These are phyloP conservation scores for Heliocidaris tuberculata DNA, from an alignment of 35 echinoderm and acorn worm genomes.

Conservation along the genomic window DNA sequence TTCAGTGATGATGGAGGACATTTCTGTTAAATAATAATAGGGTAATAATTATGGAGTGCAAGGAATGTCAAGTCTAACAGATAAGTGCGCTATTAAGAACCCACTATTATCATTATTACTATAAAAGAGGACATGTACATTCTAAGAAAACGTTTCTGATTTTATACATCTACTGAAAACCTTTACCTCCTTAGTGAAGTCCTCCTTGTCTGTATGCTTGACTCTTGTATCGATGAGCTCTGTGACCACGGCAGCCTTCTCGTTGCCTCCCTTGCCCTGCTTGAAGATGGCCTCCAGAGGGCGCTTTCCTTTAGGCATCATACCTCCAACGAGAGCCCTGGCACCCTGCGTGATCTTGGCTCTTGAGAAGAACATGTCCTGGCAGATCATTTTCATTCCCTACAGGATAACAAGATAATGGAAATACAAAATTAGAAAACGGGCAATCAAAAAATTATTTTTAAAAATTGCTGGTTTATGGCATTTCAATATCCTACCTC, in stretches of 20 bases:
- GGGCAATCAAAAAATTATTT: neutral
- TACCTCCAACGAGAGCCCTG: conserved; percentile 50
- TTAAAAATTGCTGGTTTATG: neutral
- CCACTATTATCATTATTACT: too few species aligned
- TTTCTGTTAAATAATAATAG: too few species aligned
- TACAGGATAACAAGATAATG: conserved; percentile 14
- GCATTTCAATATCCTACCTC: too few species aligned
- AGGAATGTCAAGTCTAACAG: too few species aligned
- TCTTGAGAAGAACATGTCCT: conserved; percentile 98
- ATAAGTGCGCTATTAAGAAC: too few species aligned
- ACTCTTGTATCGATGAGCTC: conserved; percentile 80
- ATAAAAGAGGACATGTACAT: too few species aligned
- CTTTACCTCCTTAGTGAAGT: conserved; percentile 79
- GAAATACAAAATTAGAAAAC: neutral
- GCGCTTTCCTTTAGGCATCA: conserved; percentile 59
- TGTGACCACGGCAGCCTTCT: conserved; percentile 83
- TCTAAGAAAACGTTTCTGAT: too few species aligned
- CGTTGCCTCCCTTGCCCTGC: conserved; percentile 57
- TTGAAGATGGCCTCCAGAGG: conserved; percentile 75
- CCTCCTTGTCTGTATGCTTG: conserved; percentile 68
- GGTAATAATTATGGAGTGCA: too few species aligned
- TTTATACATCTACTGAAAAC: too few species aligned
- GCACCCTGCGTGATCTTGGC: conserved; percentile 62
- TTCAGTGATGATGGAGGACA: too few species aligned
- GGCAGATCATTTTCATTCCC: conserved; percentile 88